These are phyloP conservation scores for Amazona vittata DNA, from an alignment of 2,113 vertebrate genomes.

Conservation along the genomic window DNA sequence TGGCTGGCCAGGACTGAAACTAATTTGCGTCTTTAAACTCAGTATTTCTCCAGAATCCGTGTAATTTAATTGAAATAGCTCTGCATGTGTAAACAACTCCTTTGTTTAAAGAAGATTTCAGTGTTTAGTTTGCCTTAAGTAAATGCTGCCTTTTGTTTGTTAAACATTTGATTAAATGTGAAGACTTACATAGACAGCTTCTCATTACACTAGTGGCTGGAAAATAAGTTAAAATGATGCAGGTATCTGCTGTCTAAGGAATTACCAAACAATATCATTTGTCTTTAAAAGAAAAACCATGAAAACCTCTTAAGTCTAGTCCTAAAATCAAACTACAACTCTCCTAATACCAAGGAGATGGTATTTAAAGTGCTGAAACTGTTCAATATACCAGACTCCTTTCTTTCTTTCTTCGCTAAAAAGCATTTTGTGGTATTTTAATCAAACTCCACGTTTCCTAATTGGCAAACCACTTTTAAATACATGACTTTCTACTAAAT, in stretches of 20 bases:
- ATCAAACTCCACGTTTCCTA: not conserved
- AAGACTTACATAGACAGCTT: conserved; percentile 72
- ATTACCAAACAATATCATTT: not conserved
- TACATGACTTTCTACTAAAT: not conserved
- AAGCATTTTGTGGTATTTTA: not conserved
- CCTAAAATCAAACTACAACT: not conserved
- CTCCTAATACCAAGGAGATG: not conserved
- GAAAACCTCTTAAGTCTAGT: not conserved
- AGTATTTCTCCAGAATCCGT: conserved; percentile 75
- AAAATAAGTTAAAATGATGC: conserved; percentile 40
- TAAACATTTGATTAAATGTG: conserved; percentile 82
- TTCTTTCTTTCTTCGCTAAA: conserved; percentile 3
- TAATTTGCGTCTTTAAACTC: conserved; percentile 74
- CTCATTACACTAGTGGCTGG: conserved; percentile 46
- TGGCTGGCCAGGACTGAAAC: conserved; percentile 45
- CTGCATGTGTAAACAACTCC: conserved; percentile 79
- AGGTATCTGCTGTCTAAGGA: not conserved
- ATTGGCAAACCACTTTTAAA: not conserved
- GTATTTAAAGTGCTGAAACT: not conserved
- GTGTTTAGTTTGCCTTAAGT: conserved; percentile 86
- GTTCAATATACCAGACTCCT: not conserved
- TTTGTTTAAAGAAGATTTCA: conserved; percentile 87
- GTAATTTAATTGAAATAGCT: conserved; percentile 85
- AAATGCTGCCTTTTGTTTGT: conserved; percentile 84
- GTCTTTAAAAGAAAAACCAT: conserved; percentile 18